Evolutionary conservation across 2,888 invertebrate genomes (phyloP).

Genomic region (Neoitamus cyanurus): DNA sequence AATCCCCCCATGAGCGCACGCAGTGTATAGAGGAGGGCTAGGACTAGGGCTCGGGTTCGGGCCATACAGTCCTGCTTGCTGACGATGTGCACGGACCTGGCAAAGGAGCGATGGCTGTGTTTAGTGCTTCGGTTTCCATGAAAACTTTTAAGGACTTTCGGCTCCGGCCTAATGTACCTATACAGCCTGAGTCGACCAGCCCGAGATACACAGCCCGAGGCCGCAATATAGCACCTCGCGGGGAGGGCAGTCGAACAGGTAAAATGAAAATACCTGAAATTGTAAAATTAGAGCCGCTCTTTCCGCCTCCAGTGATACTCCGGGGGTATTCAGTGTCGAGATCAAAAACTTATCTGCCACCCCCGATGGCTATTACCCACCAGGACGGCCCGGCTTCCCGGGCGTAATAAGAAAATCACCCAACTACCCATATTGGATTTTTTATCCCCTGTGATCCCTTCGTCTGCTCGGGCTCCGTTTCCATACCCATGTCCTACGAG

Average conservation of each 20-base stretch:
- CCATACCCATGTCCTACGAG: slow-evolving; percentile 45
- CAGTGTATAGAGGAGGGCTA: slow-evolving; percentile 10
- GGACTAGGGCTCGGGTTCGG: background rate
- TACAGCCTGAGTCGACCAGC: background rate
- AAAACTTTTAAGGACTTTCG: slow-evolving; percentile 37
- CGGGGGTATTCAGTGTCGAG: background rate
- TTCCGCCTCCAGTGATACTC: background rate
- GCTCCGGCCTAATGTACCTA: background rate
- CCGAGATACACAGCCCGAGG: background rate
- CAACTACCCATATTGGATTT: slow-evolving; percentile 47
- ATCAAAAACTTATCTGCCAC: slow-evolving; percentile 35
- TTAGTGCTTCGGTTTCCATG: slow-evolving; percentile 39
- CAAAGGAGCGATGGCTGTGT: background rate
- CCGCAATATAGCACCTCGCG: background rate
- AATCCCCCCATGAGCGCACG: slow-evolving; percentile 38
- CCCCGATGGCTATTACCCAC: slow-evolving; percentile 36
- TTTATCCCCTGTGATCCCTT: slow-evolving; percentile 42
- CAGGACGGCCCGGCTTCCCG: background rate
- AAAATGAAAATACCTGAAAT: slow-evolving; percentile 29
- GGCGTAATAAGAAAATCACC: slow-evolving; percentile 47
- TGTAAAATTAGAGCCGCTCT: slow-evolving; percentile 30
- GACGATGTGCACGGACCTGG: background rate
- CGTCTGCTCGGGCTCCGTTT: slow-evolving; percentile 44
- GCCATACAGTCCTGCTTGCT: too few species aligned
- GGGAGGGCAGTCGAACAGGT: background rate